Conservation (phyloP, 2,797 vertebrate species). For the Sebastes hopkinsi region DNA sequence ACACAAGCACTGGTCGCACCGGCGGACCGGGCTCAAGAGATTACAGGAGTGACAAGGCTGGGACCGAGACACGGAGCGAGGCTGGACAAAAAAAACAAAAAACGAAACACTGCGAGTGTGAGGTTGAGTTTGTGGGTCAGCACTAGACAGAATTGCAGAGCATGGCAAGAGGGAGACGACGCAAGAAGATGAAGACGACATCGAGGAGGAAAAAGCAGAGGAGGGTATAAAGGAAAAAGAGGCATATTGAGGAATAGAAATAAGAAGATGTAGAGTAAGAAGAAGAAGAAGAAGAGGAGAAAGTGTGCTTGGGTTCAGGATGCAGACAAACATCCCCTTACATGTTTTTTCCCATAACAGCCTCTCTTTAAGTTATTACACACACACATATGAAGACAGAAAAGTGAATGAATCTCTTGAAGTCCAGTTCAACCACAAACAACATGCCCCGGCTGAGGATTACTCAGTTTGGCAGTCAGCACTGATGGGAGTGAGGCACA, state of each 20-base stretch:
- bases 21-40: constrained; percentile 78
- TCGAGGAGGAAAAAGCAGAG: neutral
- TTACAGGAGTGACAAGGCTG: constrained; percentile 74
- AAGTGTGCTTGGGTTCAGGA: neutral
- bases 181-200: neutral
- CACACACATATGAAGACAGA: neutral
- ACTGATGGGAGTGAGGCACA: constrained; percentile 39
- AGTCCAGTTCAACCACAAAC: constrained; percentile 37
- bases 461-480: constrained; percentile 28
- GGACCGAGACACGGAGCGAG: constrained; percentile 35
- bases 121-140: constrained; percentile 1
- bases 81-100: constrained; percentile 9
- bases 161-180: neutral
- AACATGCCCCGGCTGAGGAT: constrained; percentile 23
- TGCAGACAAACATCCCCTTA: neutral
- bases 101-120: neutral
- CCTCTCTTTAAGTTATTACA: neutral
- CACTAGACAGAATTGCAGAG: neutral
- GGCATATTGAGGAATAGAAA: neutral
- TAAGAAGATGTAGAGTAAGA: neutral
- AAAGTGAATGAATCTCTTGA: neutral
- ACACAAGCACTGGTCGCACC: constrained; percentile 80
- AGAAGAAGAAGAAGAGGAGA: neutral
- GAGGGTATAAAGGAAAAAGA: neutral
- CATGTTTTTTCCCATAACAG: neutral